Conservation (phyloP, 2,888 invertebrate species). For the Cerastoderma edule region DNA sequence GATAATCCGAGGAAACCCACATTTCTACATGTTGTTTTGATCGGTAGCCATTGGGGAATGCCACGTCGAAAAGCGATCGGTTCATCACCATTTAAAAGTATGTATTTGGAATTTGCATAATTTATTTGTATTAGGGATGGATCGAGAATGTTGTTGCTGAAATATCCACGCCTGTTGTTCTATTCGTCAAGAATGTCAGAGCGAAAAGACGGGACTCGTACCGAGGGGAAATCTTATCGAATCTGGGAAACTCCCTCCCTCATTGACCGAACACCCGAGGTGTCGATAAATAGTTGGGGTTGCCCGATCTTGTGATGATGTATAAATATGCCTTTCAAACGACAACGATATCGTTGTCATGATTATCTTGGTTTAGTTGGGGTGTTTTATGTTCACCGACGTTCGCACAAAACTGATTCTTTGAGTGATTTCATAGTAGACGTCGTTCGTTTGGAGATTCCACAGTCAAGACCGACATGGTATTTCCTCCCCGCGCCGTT, state of each 20-base stretch:
- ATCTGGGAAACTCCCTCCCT: conserved; percentile 14
- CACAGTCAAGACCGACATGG: conserved; percentile 7
- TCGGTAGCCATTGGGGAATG: conserved; percentile 69
- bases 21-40: conserved; percentile 27
- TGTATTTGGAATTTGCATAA: conserved; percentile 44
- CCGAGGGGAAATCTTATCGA: not conserved
- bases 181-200: not conserved
- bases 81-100: conserved; percentile 65
- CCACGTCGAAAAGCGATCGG: conserved; percentile 69
- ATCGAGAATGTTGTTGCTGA: no score
- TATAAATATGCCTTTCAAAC: no score
- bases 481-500: conserved; percentile 15
- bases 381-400: no score
- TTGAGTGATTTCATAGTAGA: not conserved
- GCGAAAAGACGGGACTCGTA: no score
- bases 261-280: not conserved
- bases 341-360: no score
- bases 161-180: no score
- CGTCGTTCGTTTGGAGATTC: conserved; percentile 1
- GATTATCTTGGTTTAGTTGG: no score
- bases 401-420: no score
- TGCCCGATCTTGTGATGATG: conserved; percentile 1
- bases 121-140: conserved; percentile 11
- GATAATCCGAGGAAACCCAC: conserved; percentile 46
- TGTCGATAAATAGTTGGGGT: conserved; percentile 13